phyloP scores from a whole-genome alignment of 2,888 invertebrate species.

The Aquatica leii region DNA sequence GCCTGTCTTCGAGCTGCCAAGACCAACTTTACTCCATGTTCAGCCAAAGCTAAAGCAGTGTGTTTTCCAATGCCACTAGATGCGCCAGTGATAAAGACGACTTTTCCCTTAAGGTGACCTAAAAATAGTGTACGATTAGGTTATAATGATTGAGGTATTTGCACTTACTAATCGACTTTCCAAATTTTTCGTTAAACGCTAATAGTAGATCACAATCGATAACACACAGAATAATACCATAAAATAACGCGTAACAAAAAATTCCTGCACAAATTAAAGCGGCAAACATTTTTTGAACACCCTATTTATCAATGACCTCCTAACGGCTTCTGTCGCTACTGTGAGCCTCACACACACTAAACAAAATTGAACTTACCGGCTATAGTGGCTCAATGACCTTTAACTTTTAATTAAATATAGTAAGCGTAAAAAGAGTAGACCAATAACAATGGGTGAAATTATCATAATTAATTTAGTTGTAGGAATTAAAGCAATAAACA shows the following conservation, averaged over 20 bases:
- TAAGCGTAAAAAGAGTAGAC: too few species aligned
- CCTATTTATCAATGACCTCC: neutral
- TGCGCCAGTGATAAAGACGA: slow-evolving; percentile 86
- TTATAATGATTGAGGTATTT: neutral
- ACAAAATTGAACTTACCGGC: too few species aligned
- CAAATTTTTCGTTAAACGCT: slow-evolving; percentile 68
- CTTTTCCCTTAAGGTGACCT: slow-evolving; percentile 63
- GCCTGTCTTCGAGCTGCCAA: slow-evolving; percentile 71
- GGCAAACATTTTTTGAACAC: slow-evolving; percentile 48
- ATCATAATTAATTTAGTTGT: too few species aligned
- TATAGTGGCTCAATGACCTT: too few species aligned
- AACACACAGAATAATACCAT: slow-evolving; percentile 63
- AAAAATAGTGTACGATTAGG: neutral
- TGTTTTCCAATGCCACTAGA: slow-evolving; percentile 85
- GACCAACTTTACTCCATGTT: slow-evolving; percentile 71
- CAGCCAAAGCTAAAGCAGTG: slow-evolving; percentile 73
- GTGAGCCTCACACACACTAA: too few species aligned
- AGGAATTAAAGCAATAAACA: too few species aligned
- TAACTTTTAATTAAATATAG: too few species aligned
- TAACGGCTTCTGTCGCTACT: slow-evolving; percentile 20
- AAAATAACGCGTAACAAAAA: slow-evolving; percentile 62
- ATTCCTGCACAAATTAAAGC: slow-evolving; percentile 49
- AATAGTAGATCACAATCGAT: slow-evolving; percentile 70
- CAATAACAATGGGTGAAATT: too few species aligned
- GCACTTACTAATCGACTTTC: slow-evolving; percentile 67